phyloP scores from a whole-genome alignment of 2,113 vertebrate species.

The Pseudolaguvia tuberculata region DNA sequence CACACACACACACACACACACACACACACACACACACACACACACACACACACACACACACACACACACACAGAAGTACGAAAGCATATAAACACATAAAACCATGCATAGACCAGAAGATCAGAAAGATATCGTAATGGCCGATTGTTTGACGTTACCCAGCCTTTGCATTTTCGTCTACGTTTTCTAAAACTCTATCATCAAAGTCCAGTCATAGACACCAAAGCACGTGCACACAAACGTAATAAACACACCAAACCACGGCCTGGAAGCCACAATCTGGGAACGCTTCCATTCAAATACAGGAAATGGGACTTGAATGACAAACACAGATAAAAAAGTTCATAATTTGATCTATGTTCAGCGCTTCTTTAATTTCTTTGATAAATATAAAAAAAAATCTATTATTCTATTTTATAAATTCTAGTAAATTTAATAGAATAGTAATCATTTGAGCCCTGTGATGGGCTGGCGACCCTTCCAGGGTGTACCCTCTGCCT shows the following conservation, averaged over 20 bases:
- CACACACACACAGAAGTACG: slow-evolving; percentile 16
- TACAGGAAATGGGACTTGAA: slow-evolving; percentile 30
- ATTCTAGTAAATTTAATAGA: too few species aligned
- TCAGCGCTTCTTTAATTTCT: neutral
- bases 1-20: too few species aligned
- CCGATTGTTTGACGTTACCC: slow-evolving; percentile 29
- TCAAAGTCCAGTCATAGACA: slow-evolving; percentile 30
- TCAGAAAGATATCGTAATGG: neutral
- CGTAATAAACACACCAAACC: slow-evolving; percentile 27
- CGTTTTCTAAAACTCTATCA: slow-evolving; percentile 29
- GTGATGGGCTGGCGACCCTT: too few species aligned
- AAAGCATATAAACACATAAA: slow-evolving; percentile 26
- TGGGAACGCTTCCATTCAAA: slow-evolving; percentile 42
- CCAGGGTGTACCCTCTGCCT: too few species aligned
- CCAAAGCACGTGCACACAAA: slow-evolving; percentile 23
- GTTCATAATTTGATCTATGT: neutral
- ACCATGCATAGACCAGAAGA: slow-evolving; percentile 26
- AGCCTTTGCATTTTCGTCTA: slow-evolving; percentile 25
- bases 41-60: slow-evolving; percentile 8
- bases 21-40: too few species aligned
- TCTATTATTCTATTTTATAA: too few species aligned
- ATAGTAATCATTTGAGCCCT: too few species aligned
- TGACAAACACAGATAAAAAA: neutral
- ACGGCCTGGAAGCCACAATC: slow-evolving; percentile 38
- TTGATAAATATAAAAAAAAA: too few species aligned